Evolutionary conservation across 2,888 invertebrate genomes (phyloP).

Genomic region (Lasius platythorax): DNA sequence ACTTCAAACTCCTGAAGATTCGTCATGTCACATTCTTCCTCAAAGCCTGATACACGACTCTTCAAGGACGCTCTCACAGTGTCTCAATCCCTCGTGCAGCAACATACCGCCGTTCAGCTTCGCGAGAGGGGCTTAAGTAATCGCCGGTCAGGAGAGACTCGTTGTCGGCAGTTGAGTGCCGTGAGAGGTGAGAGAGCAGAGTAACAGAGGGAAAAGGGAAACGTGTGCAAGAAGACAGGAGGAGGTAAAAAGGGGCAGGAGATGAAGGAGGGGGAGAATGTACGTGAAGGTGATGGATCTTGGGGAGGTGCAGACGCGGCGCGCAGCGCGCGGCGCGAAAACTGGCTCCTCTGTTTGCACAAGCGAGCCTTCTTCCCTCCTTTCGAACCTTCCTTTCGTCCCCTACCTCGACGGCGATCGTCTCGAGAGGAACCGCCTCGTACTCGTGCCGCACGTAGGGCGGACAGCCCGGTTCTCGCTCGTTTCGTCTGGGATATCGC

Average conservation of each 20-base stretch:
- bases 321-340: conserved; percentile 78
- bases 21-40: conserved; percentile 20
- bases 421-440: conserved; percentile 69
- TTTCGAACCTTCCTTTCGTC: conserved; percentile 67
- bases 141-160: conserved; percentile 64
- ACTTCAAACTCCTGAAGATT: neutral
- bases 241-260: conserved; percentile 58
- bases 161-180: conserved; percentile 62
- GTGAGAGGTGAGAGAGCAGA: conserved; percentile 60
- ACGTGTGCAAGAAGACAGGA: conserved; percentile 61
- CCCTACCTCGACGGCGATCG: conserved; percentile 57
- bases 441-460: conserved; percentile 68
- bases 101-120: conserved; percentile 58
- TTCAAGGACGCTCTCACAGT: conserved; percentile 72
- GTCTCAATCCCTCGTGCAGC: conserved; percentile 57
- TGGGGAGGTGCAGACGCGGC: conserved; percentile 78
- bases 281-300: conserved; percentile 78
- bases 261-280: conserved; percentile 60
- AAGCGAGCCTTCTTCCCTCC: conserved; percentile 75
- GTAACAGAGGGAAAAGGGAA: conserved; percentile 59
- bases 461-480: conserved; percentile 75
- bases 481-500: conserved; percentile 42
- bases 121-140: conserved; percentile 69
- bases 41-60: conserved; percentile 28
- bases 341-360: conserved; percentile 81